Conservation (phyloP, 1,140 invertebrate species). For the Cherax quadricarinatus region DNA sequence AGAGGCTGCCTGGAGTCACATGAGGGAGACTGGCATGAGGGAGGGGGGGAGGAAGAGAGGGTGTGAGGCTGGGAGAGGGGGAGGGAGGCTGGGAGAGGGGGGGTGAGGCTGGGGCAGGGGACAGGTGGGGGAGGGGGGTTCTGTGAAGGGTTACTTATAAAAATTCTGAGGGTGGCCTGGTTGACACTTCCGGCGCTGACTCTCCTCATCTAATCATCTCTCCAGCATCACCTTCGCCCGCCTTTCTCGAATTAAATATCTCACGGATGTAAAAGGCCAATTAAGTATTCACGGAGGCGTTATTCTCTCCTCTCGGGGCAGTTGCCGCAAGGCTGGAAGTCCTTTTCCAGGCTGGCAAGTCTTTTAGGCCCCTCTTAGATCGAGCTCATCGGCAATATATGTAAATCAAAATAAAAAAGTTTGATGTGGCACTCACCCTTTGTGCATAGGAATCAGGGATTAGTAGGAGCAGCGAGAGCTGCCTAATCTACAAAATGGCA, state of each 20-base stretch:
- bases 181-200: constrained; percentile 20
- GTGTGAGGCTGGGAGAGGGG: not conserved
- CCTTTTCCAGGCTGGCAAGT: not conserved
- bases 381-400: constrained; percentile 70
- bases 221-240: constrained; percentile 60
- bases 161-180: constrained; percentile 55
- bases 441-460: constrained; percentile 73
- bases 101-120: not conserved
- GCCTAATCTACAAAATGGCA: constrained; percentile 70
- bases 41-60: not conserved
- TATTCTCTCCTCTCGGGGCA: not conserved
- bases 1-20: too few species aligned
- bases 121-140: not conserved
- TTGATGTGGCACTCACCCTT: constrained; percentile 72
- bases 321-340: not conserved
- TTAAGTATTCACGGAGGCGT: not conserved
- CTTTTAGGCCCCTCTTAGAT: constrained; percentile 25
- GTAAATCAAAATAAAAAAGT: constrained; percentile 73
- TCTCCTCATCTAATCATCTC: constrained; percentile 64
- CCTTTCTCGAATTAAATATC: constrained; percentile 70
- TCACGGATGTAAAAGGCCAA: constrained; percentile 47
- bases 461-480: constrained; percentile 56
- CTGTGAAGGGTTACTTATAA: constrained; percentile 66
- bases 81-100: too few species aligned
- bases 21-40: not conserved